These are phyloP conservation scores for Stomorhina lunata DNA, from an alignment of 2,888 invertebrate genomes.

Conservation along the genomic window DNA sequence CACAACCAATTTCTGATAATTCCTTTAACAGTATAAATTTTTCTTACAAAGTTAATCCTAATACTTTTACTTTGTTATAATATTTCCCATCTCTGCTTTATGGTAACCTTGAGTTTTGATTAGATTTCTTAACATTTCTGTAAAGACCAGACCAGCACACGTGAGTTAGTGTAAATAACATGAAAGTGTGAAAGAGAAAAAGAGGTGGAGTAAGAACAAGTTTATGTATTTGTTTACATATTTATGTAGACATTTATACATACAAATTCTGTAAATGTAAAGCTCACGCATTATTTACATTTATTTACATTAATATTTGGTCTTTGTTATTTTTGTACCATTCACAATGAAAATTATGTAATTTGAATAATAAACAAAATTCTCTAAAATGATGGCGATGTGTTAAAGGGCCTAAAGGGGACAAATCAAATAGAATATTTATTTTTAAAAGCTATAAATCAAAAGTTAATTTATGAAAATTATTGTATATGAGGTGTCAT, in stretches of 20 bases:
- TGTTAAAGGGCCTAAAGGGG: not conserved
- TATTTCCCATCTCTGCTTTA: no score
- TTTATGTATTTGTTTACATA: not conserved
- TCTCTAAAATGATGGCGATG: not conserved
- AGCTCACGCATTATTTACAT: constrained; percentile 14
- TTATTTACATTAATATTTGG: not conserved
- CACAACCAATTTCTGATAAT: no score
- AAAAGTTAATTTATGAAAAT: no score
- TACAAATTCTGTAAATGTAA: constrained; percentile 15
- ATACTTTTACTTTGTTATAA: no score
- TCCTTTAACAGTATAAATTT: no score
- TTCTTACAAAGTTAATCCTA: no score
- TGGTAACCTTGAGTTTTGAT: constrained; percentile 59
- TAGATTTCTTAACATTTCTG: constrained; percentile 47
- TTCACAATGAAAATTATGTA: not conserved
- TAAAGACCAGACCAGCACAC: not conserved
- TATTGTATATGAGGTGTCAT: no score
- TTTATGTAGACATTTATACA: not conserved
- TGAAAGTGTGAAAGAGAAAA: not conserved
- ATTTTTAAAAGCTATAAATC: no score
- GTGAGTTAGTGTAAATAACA: not conserved
- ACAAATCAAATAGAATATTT: not conserved
- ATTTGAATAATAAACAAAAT: not conserved
- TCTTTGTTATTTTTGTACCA: no score
- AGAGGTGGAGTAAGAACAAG: not conserved